phyloP scores from a whole-genome alignment of 2,888 invertebrate genomes.

The Morpho helenor region DNA sequence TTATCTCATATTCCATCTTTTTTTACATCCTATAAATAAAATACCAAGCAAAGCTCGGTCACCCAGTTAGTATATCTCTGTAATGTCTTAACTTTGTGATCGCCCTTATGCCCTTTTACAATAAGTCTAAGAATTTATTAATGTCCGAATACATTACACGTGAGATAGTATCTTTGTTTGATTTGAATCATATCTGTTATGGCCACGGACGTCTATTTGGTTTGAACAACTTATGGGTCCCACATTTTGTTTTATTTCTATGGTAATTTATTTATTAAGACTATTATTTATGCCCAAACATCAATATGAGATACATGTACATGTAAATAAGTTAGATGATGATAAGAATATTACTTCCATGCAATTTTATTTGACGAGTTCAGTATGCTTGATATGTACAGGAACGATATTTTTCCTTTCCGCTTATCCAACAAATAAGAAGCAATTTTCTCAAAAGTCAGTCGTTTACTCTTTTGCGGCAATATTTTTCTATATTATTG shows the following conservation, averaged over 20 bases:
- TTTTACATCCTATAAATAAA: too few relatives aligned
- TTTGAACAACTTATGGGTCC: conserved; percentile 18
- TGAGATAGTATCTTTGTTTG: conserved; percentile 25
- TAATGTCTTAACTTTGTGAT: conserved; percentile 3
- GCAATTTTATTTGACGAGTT: too few relatives aligned
- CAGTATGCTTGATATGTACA: too few relatives aligned
- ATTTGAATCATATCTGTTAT: conserved; percentile 27
- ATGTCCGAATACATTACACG: conserved; percentile 23
- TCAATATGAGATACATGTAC: not conserved
- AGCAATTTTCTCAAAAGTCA: too few relatives aligned
- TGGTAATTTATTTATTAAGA: conserved; percentile 15
- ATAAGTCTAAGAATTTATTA: conserved; percentile 23
- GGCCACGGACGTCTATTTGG: conserved; percentile 20
- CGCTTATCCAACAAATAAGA: too few relatives aligned
- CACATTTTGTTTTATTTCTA: conserved; percentile 16
- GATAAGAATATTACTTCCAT: too few relatives aligned
- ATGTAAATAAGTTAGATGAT: too few relatives aligned
- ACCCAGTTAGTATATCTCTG: not conserved
- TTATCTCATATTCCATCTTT: too few relatives aligned
- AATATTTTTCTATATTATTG: too few relatives aligned
- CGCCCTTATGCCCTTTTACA: conserved; percentile 16
- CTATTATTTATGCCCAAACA: not conserved
- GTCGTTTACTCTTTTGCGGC: too few relatives aligned
- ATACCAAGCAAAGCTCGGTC: too few relatives aligned
- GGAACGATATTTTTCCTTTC: too few relatives aligned